Evolutionary conservation across 30 jellyfish, hydroid and myxozoan genomes (phyloP).

Genomic region (Aurelia sp.): DNA sequence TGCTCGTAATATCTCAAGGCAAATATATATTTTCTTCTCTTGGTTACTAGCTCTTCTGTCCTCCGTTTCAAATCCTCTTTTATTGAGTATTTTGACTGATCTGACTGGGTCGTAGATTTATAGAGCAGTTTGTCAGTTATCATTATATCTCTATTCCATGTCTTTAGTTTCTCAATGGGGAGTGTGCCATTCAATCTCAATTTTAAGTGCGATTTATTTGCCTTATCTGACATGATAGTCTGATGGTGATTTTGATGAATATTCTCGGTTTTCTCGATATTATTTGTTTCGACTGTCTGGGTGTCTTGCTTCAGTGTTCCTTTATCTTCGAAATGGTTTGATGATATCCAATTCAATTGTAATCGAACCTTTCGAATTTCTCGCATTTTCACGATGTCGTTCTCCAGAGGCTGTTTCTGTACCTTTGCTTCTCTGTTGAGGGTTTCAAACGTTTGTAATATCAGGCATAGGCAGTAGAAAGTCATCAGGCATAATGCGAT

Average conservation of each 20-base stretch:
- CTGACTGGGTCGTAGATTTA: neutral
- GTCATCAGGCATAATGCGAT: neutral
- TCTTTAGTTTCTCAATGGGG: neutral
- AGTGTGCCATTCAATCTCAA: neutral
- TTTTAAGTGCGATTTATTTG: neutral
- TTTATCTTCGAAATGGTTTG: neutral
- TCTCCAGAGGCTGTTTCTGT: neutral
- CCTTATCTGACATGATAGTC: conserved; percentile 13
- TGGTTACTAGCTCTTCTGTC: neutral
- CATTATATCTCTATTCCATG: conserved; percentile 2
- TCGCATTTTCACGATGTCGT: neutral
- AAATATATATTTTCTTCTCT: conserved; percentile 56
- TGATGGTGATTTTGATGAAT: no score
- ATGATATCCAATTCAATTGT: conserved; percentile 46
- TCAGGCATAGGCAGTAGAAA: conserved; percentile 18
- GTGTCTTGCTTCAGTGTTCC: neutral
- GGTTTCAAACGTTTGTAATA: neutral
- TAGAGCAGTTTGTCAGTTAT: neutral
- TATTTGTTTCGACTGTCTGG: neutral
- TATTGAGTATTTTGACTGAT: neutral
- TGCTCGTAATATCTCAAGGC: conserved; percentile 91
- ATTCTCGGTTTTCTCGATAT: neutral
- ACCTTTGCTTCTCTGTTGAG: neutral
- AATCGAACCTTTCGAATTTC: conserved; percentile 30
- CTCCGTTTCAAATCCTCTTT: conserved; percentile 9